Evolutionary conservation across 2,113 vertebrate genomes (phyloP), one percentile per base, ranked within the genome.

Genomic region (Lagopus leucura): DNA sequence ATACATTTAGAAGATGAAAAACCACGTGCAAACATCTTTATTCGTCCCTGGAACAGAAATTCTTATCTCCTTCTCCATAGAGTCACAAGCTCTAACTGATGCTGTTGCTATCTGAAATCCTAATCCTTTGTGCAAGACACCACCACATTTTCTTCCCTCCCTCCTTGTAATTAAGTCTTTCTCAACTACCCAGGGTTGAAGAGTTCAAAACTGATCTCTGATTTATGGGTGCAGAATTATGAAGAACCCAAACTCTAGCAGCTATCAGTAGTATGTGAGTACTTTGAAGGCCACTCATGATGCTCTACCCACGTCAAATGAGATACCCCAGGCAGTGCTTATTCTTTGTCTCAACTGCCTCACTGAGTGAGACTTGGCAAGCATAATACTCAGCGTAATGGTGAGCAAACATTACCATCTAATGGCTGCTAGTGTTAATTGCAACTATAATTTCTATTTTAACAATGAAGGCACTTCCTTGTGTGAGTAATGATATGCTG

Each of bases 351-450:
- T 64, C 47, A 74, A 10, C 4, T 15, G 38, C 57, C 67, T 80
- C 32, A 27, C 32, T 14, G 13, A 25, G 45, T 47, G 22, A 42
- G 22, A 61, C 22, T 50, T 43, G 0, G 1, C 36, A 42, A 78
- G 45, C 57, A 61, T 42, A 34, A 32, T 20, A 22, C 52, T 61
- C 69, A 10, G 34, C 28, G 52, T 36, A 90, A 72, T 0, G 25
- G 48, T 72, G 74, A 95, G 90, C 20, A 70, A 95, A 97, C 74
- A 95, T 95, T 96, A 94, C 96, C 96, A 95, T 97, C 96, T 96
- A 94, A 95, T 94, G 96, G 95, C 86, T 94, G 74, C 0, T 11
- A 7, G 3, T 73, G 86, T 69, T 96, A 94, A 96, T 95, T 94
- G 75, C 94, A 96, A 58, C 90, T 61, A n/a, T 94, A 86, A 93